Evolutionary conservation across 2,797 vertebrate genomes (phyloP), one percentile per base, ranked within the genome.

Genomic region (Cynopterus sphinx): DNA sequence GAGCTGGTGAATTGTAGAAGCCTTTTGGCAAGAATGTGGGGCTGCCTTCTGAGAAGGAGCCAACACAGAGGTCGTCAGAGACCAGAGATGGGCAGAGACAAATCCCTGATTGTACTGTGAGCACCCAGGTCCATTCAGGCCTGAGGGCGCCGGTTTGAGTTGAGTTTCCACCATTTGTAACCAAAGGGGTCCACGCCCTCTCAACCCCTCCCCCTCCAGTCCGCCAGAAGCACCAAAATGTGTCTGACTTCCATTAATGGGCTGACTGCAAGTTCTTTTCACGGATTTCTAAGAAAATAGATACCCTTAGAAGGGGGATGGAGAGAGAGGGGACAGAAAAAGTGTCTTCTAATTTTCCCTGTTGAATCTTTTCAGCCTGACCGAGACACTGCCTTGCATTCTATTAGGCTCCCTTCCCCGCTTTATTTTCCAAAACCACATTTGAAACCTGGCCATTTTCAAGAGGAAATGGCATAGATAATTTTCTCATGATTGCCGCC

Each of bases 401-500:
- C 57, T 24, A 33, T 83, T 12, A 46, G 16, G 5, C 53, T 83
- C 11, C 43, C 70, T 65, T 12, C 11, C 22, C 39, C 15, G 88
- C 53, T 82, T 95, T 71, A 68, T 77, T 71, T 87, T 83, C 68
- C 24, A 28, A 84, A 59, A 16, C 43, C 12, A 1, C 71, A 33
- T 94, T 57, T n/a, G 87, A 94, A 91, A 75, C 73, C 73, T 59
- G 57, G 22, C 41, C 78, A 59, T 75, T 90, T 95, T 83, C 43
- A 88, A 82, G 86, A 91, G 89, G 82, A 94, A 94, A 92, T 87
- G 74, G 84, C 78, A 57, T 6, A 59, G 84, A 90, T 91, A n/a
- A 88, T 90, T 82, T 96, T 97, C 95, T 68, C 61, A 87, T 74
- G 67, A 92, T 71, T 82, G 55, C 61, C 92, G 73, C 73, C 36